phyloP scores from a whole-genome alignment of 23 tunicate species.

The Clavelina lepadiformis region DNA sequence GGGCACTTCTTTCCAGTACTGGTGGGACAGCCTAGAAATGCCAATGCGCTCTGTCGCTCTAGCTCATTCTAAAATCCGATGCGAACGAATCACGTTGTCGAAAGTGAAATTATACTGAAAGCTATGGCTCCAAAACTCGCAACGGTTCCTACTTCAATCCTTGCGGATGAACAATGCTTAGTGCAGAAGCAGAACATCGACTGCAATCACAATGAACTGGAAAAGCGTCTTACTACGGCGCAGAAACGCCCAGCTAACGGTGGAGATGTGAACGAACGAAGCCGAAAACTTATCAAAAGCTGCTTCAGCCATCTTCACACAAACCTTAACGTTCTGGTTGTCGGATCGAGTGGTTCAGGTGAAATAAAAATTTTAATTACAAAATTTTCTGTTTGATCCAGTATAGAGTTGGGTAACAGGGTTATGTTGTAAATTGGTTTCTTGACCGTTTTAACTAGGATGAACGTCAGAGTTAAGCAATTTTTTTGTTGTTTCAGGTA shows the following conservation, averaged over 20 bases:
- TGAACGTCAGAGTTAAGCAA: not conserved
- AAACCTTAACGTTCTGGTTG: constrained; percentile 77
- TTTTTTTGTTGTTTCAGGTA: constrained; percentile 65
- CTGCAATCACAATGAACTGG: constrained; percentile 38
- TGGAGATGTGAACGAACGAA: constrained; percentile 55
- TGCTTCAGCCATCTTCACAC: constrained; percentile 74
- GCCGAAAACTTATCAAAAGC: constrained; percentile 58
- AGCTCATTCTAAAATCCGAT: too few species aligned
- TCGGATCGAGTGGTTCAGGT: constrained; percentile 81
- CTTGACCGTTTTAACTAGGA: not conserved
- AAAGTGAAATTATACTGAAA: too few species aligned
- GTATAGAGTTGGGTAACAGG: not conserved
- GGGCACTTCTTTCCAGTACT: too few species aligned
- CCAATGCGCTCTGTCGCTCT: too few species aligned
- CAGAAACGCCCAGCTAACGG: constrained; percentile 2
- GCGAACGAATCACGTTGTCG: too few species aligned
- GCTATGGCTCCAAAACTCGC: not conserved
- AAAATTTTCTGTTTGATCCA: not conserved
- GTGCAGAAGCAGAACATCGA: constrained; percentile 8
- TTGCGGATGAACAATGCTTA: not conserved
- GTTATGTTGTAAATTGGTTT: not conserved
- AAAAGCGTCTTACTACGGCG: constrained; percentile 13
- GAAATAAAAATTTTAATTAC: not conserved
- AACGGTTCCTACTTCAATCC: too few species aligned
- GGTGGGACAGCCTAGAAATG: too few species aligned